phyloP scores from a whole-genome alignment of 2,113 vertebrate genomes.

The Gymnarchus niloticus region DNA sequence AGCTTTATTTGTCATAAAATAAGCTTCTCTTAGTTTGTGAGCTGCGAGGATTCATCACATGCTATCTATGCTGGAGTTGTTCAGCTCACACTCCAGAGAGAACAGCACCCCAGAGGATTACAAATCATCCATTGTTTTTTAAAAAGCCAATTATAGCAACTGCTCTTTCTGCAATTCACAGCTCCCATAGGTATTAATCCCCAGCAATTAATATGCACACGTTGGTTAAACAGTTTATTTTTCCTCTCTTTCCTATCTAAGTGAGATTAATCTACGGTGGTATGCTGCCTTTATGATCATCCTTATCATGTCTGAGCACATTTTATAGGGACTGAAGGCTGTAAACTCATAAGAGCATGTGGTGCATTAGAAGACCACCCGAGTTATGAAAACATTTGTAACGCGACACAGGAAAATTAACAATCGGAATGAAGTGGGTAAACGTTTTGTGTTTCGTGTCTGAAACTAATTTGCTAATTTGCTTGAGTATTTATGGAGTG shows the following conservation, averaged over 20 bases:
- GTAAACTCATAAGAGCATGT: constrained; percentile 30
- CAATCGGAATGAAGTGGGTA: neutral
- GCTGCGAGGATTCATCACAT: neutral
- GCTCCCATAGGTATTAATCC: constrained; percentile 50
- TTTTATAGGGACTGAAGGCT: constrained; percentile 48
- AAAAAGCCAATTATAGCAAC: constrained; percentile 45
- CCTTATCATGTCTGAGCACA: constrained; percentile 59
- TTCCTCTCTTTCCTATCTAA: constrained; percentile 52
- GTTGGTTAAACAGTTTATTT: constrained; percentile 48
- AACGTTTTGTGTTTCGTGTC: neutral
- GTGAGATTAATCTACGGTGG: constrained; percentile 55
- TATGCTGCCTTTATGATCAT: constrained; percentile 50
- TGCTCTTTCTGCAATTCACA: constrained; percentile 36
- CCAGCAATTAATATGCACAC: constrained; percentile 48
- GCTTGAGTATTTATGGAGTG: neutral
- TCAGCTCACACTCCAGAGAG: constrained; percentile 14
- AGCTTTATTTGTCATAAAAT: constrained; percentile 26
- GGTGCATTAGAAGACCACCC: neutral
- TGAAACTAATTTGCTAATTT: neutral
- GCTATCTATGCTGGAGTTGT: neutral
- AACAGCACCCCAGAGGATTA: constrained; percentile 25
- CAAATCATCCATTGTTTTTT: constrained; percentile 34
- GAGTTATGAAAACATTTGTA: neutral
- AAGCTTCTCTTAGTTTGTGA: constrained; percentile 35
- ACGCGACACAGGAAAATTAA: neutral